Conservation (phyloP, 2,888 invertebrate species). For the Euphydryas editha region DNA sequence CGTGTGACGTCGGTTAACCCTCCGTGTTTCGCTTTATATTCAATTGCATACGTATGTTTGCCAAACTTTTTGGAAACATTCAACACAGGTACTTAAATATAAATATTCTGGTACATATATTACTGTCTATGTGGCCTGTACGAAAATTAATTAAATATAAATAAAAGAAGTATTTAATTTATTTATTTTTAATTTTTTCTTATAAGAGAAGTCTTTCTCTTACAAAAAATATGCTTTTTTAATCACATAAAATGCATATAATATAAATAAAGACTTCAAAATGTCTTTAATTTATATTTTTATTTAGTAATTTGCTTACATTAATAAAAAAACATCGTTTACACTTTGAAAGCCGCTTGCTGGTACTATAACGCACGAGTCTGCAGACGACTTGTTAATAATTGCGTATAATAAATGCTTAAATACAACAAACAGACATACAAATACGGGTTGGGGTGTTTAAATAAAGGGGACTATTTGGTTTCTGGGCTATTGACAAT, state of each 20-base stretch:
- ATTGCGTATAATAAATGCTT: constrained; percentile 80
- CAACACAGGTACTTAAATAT: no score
- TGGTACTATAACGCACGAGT: constrained; percentile 55
- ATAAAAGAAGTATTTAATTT: no score
- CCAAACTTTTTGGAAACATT: constrained; percentile 49
- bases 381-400: constrained; percentile 78
- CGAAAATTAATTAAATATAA: no score
- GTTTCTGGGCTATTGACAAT: constrained; percentile 63
- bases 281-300: no score
- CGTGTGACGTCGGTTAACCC: constrained; percentile 61
- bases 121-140: no score
- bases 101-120: no score
- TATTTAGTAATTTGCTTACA: not conserved
- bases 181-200: no score
- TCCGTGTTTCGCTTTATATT: constrained; percentile 46
- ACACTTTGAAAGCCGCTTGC: constrained; percentile 58
- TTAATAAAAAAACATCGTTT: not conserved
- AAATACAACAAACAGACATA: constrained; percentile 78
- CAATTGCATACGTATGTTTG: constrained; percentile 45
- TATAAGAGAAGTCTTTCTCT: no score
- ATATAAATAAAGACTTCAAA: no score
- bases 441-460: constrained; percentile 74
- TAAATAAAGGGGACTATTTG: constrained; percentile 61
- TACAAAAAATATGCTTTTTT: no score
- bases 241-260: no score